Evolutionary conservation across 1,140 invertebrate species (phyloP).

Genomic region (Orius insidiosus): DNA sequence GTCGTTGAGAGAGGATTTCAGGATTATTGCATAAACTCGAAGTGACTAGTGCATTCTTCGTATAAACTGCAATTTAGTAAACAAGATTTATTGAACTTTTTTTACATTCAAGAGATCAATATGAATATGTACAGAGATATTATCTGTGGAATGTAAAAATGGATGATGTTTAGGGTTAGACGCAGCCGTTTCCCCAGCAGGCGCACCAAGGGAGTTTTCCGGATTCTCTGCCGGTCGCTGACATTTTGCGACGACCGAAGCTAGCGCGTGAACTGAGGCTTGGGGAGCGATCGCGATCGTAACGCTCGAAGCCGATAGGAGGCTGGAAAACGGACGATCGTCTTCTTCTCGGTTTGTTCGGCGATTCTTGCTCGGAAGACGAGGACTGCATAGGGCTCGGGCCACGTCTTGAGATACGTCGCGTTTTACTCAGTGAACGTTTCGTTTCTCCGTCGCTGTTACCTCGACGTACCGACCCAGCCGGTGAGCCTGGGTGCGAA

Average conservation of each 20-base stretch:
- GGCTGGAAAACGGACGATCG: conserved; percentile 14
- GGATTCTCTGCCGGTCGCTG: conserved; percentile 20
- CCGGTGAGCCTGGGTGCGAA: neutral
- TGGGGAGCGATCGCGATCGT: conserved; percentile 20
- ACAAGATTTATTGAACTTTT: neutral
- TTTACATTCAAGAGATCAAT: neutral
- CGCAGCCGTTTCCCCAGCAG: conserved; percentile 33
- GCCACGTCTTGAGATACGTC: neutral
- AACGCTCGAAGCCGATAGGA: conserved; percentile 11
- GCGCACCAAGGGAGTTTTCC: conserved; percentile 32
- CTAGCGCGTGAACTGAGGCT: conserved; percentile 22
- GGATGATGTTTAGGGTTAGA: conserved; percentile 21
- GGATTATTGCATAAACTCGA: too few species aligned
- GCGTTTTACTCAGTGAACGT: neutral
- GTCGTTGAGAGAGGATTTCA: too few species aligned
- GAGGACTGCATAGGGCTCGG: neutral
- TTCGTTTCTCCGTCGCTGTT: conserved; percentile 5
- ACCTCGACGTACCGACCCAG: too few species aligned
- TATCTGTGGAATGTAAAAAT: neutral
- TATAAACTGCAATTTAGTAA: too few species aligned
- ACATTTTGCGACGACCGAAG: conserved; percentile 19
- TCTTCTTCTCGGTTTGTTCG: conserved; percentile 18
- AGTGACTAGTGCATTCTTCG: too few species aligned
- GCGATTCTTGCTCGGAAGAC: conserved; percentile 19
- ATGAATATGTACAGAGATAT: neutral